Evolutionary conservation across 2,113 vertebrate species (phyloP), one percentile per base, ranked within the genome.

Genomic region (Vimba vimba): DNA sequence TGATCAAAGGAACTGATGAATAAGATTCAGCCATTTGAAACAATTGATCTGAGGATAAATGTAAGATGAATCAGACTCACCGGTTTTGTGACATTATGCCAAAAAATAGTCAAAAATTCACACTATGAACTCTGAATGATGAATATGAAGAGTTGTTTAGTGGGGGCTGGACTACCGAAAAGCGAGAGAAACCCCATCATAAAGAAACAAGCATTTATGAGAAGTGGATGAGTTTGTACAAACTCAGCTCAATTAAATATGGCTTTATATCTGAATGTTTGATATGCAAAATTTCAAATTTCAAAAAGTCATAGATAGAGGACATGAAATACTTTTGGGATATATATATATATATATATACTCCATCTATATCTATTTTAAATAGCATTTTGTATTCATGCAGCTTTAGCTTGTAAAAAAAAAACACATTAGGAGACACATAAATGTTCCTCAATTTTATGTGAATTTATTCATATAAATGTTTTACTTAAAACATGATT

Each of bases 201-300:
- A 60, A 25, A 62, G 33, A 23, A 62, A 43, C 23, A 64, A 13
- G 57, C n/a, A 45, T 47, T 80, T 45, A 79, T 25, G 57, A 79
- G 78, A 79, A 79, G 78, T 43, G 30, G 52, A 78, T 33, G 10
- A 6, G 33, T 79, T 39, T 23, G 76, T 15, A 6, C 55, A 79
- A 60, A 52, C 23, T 7, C 43, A 50, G 45, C 73, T 30, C n/a
- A 52, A 27, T 59, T 59, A 59, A 59, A 79, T 39, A 15, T 12
- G 1, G 1, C 19, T 59, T 57, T 33, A 33, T 39, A 23, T 52
- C n/a, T 73, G 36, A 4, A 52, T 3, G 6, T 36, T 33, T 21
- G 8, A 57, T 13, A 12, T 45, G 4, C 23, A 60, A 60, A 52
- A 52, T 17, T 4, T 17, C 17, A 30, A 39, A 39, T 39, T 39